Base-by-base conservation (phyloP, 2,888 invertebrate species). In the Lumbricus terrestris region DNA sequence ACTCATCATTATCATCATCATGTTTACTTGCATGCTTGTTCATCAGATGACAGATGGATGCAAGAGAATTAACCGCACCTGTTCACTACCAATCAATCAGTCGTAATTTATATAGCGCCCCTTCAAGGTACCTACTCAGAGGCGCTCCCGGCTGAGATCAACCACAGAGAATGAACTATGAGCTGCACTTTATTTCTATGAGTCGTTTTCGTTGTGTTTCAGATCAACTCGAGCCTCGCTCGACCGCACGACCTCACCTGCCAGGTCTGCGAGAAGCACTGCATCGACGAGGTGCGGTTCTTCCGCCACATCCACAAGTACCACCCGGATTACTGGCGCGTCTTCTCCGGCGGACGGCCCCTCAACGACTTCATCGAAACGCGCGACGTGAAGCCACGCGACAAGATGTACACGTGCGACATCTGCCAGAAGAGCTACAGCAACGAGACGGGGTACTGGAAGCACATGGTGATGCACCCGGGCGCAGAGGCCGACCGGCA, bases 261-360 rank as follows among this genome's bases (percentile, higher is more conserved):
- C 90, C 92, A 92, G 90, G 91, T 92, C 29, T 92, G 92, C 89
- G 92, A 92, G 90, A 92, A 92, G 88, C 91, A 92, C 35, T 92
- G 91, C 91, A 47, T 90, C 8, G 90, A 90, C 34, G 92, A 92
- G 69, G 92, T 91, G 90, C 47, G 90, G 29, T 92, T 92, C 89
- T 92, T 92, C 90, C 89, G 89, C n/a, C 92, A 92, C 91, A 92
- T 92, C 82, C 92, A 92, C 91, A 91, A 91, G 88, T 90, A 90
- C 88, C 92, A 92, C 88, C 92, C 92, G 33, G 92, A 92, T 88
- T 92, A 90, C 91, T 92, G 92, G 92, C 89, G 91, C 13, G 92
- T 92, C 47, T 92, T 92, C 90, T 91, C 92, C 15, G 92, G 92
- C 3, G 92, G 92, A 33, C 85, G 91, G 23, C 92, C 92, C 3